These are phyloP conservation scores for Chelonus insularis DNA, from an alignment of 1,140 invertebrate genomes.

Conservation along the genomic window DNA sequence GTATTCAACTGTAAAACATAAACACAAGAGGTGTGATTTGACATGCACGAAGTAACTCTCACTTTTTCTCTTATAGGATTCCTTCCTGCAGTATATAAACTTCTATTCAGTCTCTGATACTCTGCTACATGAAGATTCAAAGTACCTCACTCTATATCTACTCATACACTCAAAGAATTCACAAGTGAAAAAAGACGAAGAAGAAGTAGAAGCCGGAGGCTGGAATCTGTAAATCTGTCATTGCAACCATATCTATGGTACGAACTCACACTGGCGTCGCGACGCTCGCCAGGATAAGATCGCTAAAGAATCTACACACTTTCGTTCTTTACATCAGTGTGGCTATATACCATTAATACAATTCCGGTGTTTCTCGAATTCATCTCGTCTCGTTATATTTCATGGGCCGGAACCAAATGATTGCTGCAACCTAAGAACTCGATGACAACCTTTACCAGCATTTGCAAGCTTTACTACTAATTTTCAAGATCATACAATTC, in stretches of 20 bases:
- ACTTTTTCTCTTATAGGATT: conserved; percentile 3
- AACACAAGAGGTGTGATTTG: conserved; percentile 56
- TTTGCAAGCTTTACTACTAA: background rate
- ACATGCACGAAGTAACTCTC: conserved; percentile 34
- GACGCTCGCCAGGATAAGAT: conserved; percentile 14
- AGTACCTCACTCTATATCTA: background rate
- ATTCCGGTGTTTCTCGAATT: conserved; percentile 18
- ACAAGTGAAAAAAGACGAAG: conserved; percentile 33
- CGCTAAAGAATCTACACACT: background rate
- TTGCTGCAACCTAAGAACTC: background rate
- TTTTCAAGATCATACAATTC: background rate
- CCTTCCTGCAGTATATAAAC: too few species aligned
- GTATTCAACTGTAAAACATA: conserved; percentile 45
- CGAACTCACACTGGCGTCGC: conserved; percentile 37
- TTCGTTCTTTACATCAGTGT: conserved; percentile 4
- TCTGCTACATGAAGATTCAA: too few species aligned
- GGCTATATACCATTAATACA: background rate
- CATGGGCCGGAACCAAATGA: conserved; percentile 21
- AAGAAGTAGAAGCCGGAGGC: conserved; percentile 36
- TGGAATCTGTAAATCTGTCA: conserved; percentile 61
- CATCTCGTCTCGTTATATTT: conserved; percentile 3
- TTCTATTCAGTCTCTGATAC: too few species aligned
- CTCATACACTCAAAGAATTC: background rate
- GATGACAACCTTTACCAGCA: conserved; percentile 4
- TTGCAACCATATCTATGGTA: conserved; percentile 47